Evolutionary conservation across 2,113 vertebrate species (phyloP).

Genomic region (Barbus barbus): DNA sequence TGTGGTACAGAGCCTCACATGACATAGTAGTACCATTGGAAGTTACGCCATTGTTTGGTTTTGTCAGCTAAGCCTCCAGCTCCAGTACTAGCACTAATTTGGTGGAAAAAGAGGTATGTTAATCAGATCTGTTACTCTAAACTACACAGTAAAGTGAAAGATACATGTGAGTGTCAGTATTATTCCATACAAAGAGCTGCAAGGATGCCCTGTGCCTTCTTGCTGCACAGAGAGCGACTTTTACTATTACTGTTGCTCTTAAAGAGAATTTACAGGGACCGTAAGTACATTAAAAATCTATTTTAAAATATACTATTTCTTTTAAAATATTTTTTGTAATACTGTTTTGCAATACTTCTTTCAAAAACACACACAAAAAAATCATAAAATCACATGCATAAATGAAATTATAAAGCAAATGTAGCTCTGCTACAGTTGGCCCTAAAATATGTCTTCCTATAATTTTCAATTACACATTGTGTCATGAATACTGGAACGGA

Average conservation of each 20-base stretch:
- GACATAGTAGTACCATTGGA: too few relatives aligned
- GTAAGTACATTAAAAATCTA: too few relatives aligned
- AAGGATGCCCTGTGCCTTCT: neutral
- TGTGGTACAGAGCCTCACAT: too few relatives aligned
- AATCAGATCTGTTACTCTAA: neutral
- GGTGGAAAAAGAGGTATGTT: neutral
- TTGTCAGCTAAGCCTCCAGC: neutral
- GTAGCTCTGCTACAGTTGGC: too few relatives aligned
- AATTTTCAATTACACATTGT: neutral
- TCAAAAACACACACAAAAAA: too few relatives aligned
- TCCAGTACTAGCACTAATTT: neutral
- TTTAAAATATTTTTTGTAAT: too few relatives aligned
- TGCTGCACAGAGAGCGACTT: neutral
- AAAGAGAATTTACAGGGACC: neutral
- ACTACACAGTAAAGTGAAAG: neutral
- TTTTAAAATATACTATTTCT: too few relatives aligned
- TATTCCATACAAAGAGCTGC: neutral
- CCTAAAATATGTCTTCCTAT: neutral
- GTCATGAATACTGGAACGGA: neutral
- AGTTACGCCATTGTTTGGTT: too few relatives aligned
- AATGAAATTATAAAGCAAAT: too few relatives aligned
- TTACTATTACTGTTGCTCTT: neutral
- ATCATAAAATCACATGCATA: too few relatives aligned
- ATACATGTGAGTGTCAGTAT: neutral
- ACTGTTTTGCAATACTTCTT: too few relatives aligned